phyloP scores from a whole-genome alignment of 2,888 invertebrate genomes.

The Phortica magna region DNA sequence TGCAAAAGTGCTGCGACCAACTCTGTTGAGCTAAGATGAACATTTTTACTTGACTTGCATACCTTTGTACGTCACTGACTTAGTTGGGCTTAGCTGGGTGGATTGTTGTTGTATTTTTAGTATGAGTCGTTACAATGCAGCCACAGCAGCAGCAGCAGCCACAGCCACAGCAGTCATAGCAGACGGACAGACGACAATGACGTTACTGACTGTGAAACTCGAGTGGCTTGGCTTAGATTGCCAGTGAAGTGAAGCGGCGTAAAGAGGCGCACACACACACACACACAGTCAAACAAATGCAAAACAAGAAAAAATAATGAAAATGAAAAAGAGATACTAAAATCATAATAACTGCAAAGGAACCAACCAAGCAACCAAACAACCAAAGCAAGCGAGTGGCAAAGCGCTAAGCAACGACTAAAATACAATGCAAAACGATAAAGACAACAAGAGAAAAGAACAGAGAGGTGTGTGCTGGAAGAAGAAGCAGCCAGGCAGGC shows the following conservation, averaged over 20 bases:
- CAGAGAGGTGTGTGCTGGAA: neutral
- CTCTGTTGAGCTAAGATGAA: too few species aligned
- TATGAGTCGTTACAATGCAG: slow-evolving; percentile 31
- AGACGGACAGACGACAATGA: slow-evolving; percentile 53
- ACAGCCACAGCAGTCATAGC: slow-evolving; percentile 35
- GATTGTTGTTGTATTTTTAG: slow-evolving; percentile 2
- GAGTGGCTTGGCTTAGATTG: neutral
- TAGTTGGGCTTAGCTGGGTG: too few species aligned
- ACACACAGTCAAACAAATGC: slow-evolving; percentile 67
- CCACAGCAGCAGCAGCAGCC: slow-evolving; percentile 34
- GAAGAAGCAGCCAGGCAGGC: neutral
- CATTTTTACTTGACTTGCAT: too few species aligned
- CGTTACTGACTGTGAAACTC: neutral
- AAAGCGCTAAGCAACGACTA: neutral
- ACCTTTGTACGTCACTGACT: too few species aligned
- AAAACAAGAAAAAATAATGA: slow-evolving; percentile 57
- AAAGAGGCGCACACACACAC: slow-evolving; percentile 36
- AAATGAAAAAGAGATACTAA: slow-evolving; percentile 57
- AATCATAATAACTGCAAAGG: slow-evolving; percentile 59
- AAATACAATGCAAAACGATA: neutral
- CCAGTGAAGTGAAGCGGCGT: neutral
- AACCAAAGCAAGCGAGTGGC: neutral
- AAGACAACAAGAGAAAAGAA: neutral
- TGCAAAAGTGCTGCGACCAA: neutral
- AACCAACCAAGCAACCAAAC: neutral